Conservation (phyloP, 2,113 vertebrate species). For the Chionodraco myersi region DNA sequence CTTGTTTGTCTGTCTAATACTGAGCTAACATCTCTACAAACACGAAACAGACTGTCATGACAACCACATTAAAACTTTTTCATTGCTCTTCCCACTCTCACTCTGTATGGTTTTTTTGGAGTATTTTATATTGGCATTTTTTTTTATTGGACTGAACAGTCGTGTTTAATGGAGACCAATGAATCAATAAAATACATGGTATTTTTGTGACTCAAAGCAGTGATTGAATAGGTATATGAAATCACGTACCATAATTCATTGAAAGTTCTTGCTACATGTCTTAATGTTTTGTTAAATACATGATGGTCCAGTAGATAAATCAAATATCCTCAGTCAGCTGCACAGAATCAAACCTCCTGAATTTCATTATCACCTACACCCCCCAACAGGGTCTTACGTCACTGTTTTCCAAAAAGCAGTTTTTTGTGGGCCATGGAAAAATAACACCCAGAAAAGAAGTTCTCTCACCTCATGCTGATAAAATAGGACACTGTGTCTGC, state of each 20-base stretch:
- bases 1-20: too few species aligned
- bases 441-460: neutral
- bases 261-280: neutral
- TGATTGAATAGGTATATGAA: neutral
- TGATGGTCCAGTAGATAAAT: neutral
- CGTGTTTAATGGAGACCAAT: neutral
- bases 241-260: neutral
- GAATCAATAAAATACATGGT: neutral
- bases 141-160: neutral
- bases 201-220: conserved; percentile 17
- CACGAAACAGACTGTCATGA: conserved; percentile 6
- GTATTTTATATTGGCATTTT: neutral
- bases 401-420: neutral
- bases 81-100: neutral
- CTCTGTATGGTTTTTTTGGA: neutral
- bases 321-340: neutral
- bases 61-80: conserved; percentile 13
- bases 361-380: neutral
- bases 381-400: neutral
- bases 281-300: neutral
- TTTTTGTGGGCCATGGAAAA: neutral
- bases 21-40: neutral
- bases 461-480: neutral
- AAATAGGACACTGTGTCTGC: neutral
- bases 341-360: neutral